Percentiles rank a stretch among this genome's conserved stretches.
Conservation (phyloP, 2,113 vertebrate genomes). For the Myodes glareolus region DNA sequence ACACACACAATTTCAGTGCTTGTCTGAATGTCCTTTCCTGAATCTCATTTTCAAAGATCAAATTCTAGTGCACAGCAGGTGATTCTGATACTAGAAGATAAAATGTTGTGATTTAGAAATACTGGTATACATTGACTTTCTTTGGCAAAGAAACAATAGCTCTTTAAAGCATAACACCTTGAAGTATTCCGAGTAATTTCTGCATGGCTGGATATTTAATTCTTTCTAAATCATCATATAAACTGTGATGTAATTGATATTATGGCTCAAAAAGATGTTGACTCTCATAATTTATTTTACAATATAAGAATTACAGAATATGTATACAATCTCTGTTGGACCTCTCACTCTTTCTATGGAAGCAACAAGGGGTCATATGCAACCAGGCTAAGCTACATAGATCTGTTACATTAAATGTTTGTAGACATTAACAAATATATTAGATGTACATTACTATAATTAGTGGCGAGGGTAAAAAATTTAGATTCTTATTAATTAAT, state of each 20-base stretch:
- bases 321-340: background rate
- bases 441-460: background rate
- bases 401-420: background rate
- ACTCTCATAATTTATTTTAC: background rate
- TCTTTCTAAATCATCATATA: background rate
- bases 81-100: background rate
- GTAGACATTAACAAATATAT: background rate
- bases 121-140: background rate
- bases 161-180: background rate
- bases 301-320: background rate
- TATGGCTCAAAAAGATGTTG: background rate
- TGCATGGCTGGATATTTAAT: background rate
- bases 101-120: conserved; percentile 28
- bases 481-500: background rate
- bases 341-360: background rate
- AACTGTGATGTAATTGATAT: background rate
- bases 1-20: background rate
- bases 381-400: too few species aligned
- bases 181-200: background rate
- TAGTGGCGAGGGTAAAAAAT: background rate
- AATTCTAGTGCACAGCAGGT: background rate
- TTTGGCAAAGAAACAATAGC: background rate
- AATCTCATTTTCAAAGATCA: background rate
- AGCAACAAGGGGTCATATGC: fast-evolving
- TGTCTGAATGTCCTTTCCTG: background rate